Evolutionary conservation across 2,888 invertebrate species (phyloP).

Genomic region (Sminthurides aquaticus): DNA sequence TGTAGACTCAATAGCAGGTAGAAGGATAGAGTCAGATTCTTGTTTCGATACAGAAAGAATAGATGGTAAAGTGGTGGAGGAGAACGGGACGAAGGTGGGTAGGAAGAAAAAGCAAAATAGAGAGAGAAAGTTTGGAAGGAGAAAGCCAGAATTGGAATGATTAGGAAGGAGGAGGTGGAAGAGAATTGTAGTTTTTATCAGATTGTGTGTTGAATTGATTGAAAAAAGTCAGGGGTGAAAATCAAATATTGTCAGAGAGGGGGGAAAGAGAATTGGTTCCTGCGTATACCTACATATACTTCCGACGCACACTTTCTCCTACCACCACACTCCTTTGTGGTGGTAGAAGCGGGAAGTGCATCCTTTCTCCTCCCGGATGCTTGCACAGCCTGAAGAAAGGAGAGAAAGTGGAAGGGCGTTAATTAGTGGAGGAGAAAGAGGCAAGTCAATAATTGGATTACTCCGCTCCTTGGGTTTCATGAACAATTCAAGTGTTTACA

Average conservation of each 20-base stretch:
- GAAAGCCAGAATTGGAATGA: background rate
- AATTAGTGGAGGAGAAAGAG: background rate
- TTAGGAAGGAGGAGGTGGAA: background rate
- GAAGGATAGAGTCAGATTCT: background rate
- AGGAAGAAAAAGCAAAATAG: background rate
- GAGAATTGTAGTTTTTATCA: background rate
- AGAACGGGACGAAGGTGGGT: background rate
- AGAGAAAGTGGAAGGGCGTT: background rate
- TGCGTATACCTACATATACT: no score
- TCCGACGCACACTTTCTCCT: no score
- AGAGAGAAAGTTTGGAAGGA: background rate
- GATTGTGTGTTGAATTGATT: background rate
- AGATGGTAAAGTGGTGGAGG: background rate
- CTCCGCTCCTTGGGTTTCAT: background rate
- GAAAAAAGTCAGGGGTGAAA: background rate
- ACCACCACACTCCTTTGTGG: no score
- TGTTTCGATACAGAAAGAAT: background rate
- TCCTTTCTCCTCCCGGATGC: background rate
- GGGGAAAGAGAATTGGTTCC: background rate
- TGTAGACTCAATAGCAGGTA: background rate
- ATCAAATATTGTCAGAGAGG: background rate
- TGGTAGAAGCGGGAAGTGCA: background rate
- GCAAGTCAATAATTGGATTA: background rate
- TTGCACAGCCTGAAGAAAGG: background rate
- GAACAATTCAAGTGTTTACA: constrained; percentile 7